A percentile compares a stretch with the other conserved stretches of the same genome.
Conservation (phyloP, 2,113 vertebrate species). For the Dicaeum eximium region DNA sequence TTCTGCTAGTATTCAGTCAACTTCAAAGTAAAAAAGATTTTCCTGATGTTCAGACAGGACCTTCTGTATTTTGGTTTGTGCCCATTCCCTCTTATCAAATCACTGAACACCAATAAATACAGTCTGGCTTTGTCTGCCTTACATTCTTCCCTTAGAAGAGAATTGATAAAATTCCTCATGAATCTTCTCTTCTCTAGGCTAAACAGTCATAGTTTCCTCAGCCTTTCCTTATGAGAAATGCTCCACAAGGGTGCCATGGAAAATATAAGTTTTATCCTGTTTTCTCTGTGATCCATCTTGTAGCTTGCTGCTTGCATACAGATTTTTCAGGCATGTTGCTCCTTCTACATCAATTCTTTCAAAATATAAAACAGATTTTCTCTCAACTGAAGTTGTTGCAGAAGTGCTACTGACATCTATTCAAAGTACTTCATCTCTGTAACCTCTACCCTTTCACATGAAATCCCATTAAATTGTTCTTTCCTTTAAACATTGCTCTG, state of each 20-base stretch:
- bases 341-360: neutral
- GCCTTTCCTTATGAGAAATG: neutral
- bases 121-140: neutral
- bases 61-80: neutral
- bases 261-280: neutral
- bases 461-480: neutral
- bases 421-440: neutral
- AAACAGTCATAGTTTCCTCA: neutral
- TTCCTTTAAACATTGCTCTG: neutral
- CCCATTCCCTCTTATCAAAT: neutral
- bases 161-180: neutral
- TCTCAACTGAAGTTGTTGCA: neutral
- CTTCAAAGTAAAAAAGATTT: neutral
- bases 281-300: neutral
- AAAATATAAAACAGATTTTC: neutral
- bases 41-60: neutral
- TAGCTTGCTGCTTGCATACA: neutral
- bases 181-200: neutral
- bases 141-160: neutral
- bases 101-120: neutral
- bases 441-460: neutral
- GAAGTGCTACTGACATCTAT: neutral
- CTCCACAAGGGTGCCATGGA: neutral
- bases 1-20: neutral
- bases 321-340: neutral